Base-by-base conservation (phyloP, 2,113 vertebrate genomes). In the Alligator sinensis region DNA sequence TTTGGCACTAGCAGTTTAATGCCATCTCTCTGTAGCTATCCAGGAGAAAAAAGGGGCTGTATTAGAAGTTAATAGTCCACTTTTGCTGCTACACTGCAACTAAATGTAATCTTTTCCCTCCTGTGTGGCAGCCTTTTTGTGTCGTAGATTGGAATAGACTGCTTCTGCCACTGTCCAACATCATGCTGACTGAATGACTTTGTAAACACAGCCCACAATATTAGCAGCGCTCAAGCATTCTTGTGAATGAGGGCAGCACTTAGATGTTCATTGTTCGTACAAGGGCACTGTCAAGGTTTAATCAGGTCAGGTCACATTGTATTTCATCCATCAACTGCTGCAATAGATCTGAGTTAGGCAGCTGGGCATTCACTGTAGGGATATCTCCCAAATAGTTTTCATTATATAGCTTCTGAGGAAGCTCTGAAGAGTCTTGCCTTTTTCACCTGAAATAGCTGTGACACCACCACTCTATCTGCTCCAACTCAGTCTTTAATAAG, bases 331-430 rank as follows among this genome's bases (percentile, higher is more conserved):
- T 76, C 80, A 94, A 87, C 90, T 90, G 21, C 83, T 68, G 61
- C 30, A 72, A 91, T 76, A 92, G 94, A 94, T 90, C 90, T 91
- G 93, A 95, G 90, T 27, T 54, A 89, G 94, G 89, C 84, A 94
- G 91, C 91, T 89, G 77, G 77, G 80, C 84, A 83, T 87, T 92
- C 91, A 34, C 14, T 1, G 79, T 58, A 63, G 92, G 80, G 91
- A 55, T 54, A 87, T 86, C 84, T 96, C 94, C 93, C 96, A 92
- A 96, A 97, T 3, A 93, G 88, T 96, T 96, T 97, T 97, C 94
- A 93, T 97, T 96, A 96, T 74, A 62, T n/a, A 27, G 34, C 83
- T 94, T 96, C 61, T 11, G 77, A 93, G 82, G 76, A 95, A 28
- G 75, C 91, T 96, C 84, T 96, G 95, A 97, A 96, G 96, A 91